These are phyloP conservation scores for Balaeniceps rex DNA, from an alignment of 2,113 vertebrate species.

Conservation along the genomic window DNA sequence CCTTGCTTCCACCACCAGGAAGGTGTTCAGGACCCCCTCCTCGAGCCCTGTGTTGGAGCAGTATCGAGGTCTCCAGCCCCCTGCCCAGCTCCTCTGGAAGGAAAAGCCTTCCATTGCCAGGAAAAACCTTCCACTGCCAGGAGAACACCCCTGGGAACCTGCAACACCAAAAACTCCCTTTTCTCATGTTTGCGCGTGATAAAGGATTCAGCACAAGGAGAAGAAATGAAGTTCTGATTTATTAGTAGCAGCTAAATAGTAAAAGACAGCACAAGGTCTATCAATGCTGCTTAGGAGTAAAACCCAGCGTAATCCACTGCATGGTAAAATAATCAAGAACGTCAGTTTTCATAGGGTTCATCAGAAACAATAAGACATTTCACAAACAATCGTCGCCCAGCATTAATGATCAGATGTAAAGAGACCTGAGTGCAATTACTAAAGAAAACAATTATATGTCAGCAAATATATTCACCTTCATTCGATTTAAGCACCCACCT, in stretches of 20 bases:
- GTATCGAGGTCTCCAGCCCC: background rate
- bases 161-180: background rate
- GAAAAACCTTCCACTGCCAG: background rate
- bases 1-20: background rate
- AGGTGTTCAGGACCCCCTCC: background rate
- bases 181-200: background rate
- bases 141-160: background rate
- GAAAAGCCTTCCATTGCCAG: no score
- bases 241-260: background rate
- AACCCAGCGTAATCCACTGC: background rate
- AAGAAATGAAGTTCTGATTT: background rate
- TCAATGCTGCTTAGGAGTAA: background rate
- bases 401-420: background rate
- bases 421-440: conserved; percentile 33
- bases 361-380: conserved; percentile 34
- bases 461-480: conserved; percentile 46
- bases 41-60: background rate
- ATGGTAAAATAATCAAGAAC: conserved; percentile 18
- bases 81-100: rapidly evolving
- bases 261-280: background rate
- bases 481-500: conserved; percentile 13
- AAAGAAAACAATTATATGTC: conserved; percentile 51
- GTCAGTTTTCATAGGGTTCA: conserved; percentile 41
- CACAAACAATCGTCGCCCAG: background rate
- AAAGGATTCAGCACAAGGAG: background rate